phyloP scores from a whole-genome alignment of 2,113 vertebrate genomes.

The Clupea harengus region DNA sequence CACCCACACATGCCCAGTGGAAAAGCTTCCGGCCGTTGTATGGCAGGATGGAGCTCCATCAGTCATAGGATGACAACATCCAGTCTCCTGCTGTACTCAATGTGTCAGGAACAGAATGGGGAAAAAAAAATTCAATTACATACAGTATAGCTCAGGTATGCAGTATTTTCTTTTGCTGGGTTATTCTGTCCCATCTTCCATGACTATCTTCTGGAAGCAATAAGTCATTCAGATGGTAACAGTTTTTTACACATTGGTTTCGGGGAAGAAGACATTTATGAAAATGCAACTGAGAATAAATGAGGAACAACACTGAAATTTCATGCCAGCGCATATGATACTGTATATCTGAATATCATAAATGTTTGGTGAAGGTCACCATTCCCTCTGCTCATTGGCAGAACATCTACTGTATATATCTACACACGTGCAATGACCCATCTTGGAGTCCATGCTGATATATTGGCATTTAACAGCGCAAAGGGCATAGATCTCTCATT shows the following conservation, averaged over 20 bases:
- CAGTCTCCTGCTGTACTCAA: constrained; percentile 14
- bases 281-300: not conserved
- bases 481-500: too few relatives aligned
- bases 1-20: not conserved
- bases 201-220: not conserved
- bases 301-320: not conserved
- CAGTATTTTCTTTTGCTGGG: not conserved
- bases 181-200: not conserved
- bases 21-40: not conserved
- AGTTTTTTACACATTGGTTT: not conserved
- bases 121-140: not conserved
- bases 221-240: not conserved
- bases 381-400: too few relatives aligned
- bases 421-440: not conserved
- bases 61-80: not conserved
- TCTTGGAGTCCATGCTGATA: too few relatives aligned
- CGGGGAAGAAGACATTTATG: not conserved
- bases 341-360: too few relatives aligned
- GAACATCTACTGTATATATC: not conserved
- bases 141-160: not conserved
- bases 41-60: not conserved
- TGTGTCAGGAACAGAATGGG: not conserved
- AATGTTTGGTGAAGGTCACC: too few relatives aligned
- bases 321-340: too few relatives aligned
- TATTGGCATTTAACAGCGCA: too few relatives aligned